These are phyloP conservation scores for Dunckerocampus dactyliophorus DNA, from an alignment of 2,113 vertebrate species.

Conservation along the genomic window DNA sequence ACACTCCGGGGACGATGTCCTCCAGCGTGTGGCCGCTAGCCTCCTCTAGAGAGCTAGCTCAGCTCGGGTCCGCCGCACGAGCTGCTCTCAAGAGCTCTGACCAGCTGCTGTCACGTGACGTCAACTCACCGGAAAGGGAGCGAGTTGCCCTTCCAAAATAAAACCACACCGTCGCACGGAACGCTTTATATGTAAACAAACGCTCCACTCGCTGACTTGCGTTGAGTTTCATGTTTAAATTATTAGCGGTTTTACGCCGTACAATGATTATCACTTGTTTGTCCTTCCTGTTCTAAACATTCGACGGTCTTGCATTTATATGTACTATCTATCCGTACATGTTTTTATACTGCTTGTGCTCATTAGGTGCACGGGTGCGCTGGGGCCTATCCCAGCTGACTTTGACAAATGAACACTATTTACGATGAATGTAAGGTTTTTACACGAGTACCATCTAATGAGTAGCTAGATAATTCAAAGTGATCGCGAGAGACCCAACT, in stretches of 20 bases:
- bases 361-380: background rate
- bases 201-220: background rate
- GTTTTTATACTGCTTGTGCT: too few relatives aligned
- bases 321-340: background rate
- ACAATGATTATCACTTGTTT: background rate
- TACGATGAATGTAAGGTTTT: too few relatives aligned
- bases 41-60: too few relatives aligned
- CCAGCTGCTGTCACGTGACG: conserved; percentile 1
- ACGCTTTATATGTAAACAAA: background rate
- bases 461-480: background rate
- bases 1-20: background rate
- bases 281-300: background rate
- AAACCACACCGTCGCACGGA: background rate
- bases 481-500: background rate
- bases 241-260: background rate
- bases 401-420: too few relatives aligned
- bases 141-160: background rate
- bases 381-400: too few relatives aligned
- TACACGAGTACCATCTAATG: background rate
- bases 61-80: background rate
- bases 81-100: background rate
- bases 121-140: background rate
- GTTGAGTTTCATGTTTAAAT: background rate
- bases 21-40: background rate
- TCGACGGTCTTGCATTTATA: background rate